Base-by-base conservation (phyloP, 2,113 vertebrate species). In the Seriola rivoliana region DNA sequence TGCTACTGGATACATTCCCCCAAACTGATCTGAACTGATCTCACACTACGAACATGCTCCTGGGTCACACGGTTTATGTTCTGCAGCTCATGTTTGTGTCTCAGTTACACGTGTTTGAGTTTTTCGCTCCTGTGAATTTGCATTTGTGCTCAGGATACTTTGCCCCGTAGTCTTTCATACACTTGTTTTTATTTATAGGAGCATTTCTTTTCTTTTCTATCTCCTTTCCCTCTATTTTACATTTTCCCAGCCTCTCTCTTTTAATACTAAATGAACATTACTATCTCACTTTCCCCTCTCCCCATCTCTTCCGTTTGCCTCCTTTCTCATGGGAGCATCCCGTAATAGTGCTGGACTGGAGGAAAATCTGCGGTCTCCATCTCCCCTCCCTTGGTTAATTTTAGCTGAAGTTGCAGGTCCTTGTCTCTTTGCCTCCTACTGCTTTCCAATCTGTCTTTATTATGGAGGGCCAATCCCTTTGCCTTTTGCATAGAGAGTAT, bases 381-480 rank as follows among this genome's bases (percentile, higher is more conserved):
- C 81, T 90, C 83, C 79, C 60, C 78, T 76, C 52, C 78, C 34
- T 32, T 80, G 70, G 60, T 89, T 88, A 55, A 82, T 93, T 94
- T 93, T 84, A 90, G 91, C 93, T 94, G 92, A 92, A 93, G 84
- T 89, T 91, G 92, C 92, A 91, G 85, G 85, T 92, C 84, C 85
- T 92, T 87, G 78, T 92, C 90, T 91, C 75, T 88, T 89, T 88
- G 90, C 86, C 91, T 92, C 91, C 92, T 71, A 72, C 91, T 84
- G 91, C 78, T 91, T 90, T 87, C 80, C 93, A 93, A 92, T 93
- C 91, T 93, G 92, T 92, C 90, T 91, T 91, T 92, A 91, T 92
- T 92, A 88, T 42, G 55, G 74, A 73, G 69, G 70, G 62, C 82
- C 75, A 70, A 75, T 86, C 75, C 82, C 85, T 69, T 64, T 68